Base-by-base conservation (phyloP, 2,888 invertebrate genomes). In the Stegana nigrithorax region DNA sequence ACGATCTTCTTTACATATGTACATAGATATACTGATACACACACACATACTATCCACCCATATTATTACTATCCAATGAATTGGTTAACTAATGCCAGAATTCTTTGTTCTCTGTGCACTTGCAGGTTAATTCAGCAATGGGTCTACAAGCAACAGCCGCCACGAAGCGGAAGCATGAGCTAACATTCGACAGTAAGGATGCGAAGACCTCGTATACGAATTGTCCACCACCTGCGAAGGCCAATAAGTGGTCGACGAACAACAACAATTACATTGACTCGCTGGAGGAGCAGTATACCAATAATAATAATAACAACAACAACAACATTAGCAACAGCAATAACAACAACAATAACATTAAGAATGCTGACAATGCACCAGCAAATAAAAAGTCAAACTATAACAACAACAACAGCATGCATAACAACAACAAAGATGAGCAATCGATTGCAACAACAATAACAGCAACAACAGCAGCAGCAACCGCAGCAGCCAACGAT, bases 91-190 rank as follows among this genome's bases (percentile, higher is more conserved):
- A 39, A 39, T 39, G n/a, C 6, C 14, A 19, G 21, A 39, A 58
- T n/a, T 61, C 56, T 26, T 47, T 42, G 0, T 63, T 56, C 57
- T 60, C 12, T n/a, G n/a, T n/a, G n/a, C n/a, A n/a, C n/a, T n/a
- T 81, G 6, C 73, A 85, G 85, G 82, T 84, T 63, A 83, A 83
- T 89, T 90, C 90, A 89, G 90, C 90, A 89, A 91, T 91, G 91
- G 91, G 91, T 89, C 88, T 91, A 87, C 91, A 91, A 89, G 90
- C 90, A 79, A 83, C 85, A 71, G 89, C 90, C 85, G 89, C 90
- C 86, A 89, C 89, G 82, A 89, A 91, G 89, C 89, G 90, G 87
- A 89, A 91, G 87, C 87, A 89, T 83, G 89, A 90, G 86, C 81
- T 85, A 66, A 85, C 83, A 68, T 83, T 84, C 67, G 84, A 84